phyloP scores from a whole-genome alignment of 2,113 vertebrate species.

The Gavia stellata region DNA sequence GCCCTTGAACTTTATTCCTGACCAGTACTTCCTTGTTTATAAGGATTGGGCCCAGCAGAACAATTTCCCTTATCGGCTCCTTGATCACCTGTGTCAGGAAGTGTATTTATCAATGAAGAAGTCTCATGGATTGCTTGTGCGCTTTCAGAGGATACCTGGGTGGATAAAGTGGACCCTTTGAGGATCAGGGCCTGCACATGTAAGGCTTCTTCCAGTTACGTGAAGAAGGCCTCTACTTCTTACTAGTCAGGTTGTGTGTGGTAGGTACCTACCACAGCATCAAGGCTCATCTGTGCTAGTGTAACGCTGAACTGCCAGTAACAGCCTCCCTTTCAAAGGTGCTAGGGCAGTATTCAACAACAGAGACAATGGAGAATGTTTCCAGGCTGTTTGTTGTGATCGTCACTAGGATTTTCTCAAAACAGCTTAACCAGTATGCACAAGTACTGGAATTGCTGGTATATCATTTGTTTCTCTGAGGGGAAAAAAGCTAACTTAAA shows the following conservation, averaged over 20 bases:
- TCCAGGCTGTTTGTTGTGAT: not conserved
- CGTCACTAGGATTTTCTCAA: not conserved
- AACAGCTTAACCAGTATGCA: not conserved
- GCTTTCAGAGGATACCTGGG: not conserved
- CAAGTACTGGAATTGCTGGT: not conserved
- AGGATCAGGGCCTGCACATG: not conserved
- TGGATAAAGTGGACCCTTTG: not conserved
- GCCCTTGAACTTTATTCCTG: not conserved
- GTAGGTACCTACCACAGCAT: not conserved
- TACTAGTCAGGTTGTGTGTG: not conserved
- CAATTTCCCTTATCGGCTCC: not conserved
- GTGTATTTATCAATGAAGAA: not conserved
- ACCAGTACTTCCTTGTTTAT: not conserved
- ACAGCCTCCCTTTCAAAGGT: not conserved
- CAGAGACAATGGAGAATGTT: not conserved
- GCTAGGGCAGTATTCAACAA: not conserved
- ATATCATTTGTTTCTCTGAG: not conserved
- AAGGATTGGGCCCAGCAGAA: not conserved
- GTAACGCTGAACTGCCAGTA: not conserved
- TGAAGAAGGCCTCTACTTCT: not conserved
- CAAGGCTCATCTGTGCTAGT: rapidly evolving
- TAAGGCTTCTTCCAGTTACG: not conserved
- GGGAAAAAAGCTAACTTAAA: not conserved
- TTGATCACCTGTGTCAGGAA: not conserved
- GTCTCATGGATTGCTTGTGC: not conserved